These are phyloP conservation scores for Sclerodermus sp. DNA, from an alignment of 2,888 invertebrate genomes.

Conservation along the genomic window DNA sequence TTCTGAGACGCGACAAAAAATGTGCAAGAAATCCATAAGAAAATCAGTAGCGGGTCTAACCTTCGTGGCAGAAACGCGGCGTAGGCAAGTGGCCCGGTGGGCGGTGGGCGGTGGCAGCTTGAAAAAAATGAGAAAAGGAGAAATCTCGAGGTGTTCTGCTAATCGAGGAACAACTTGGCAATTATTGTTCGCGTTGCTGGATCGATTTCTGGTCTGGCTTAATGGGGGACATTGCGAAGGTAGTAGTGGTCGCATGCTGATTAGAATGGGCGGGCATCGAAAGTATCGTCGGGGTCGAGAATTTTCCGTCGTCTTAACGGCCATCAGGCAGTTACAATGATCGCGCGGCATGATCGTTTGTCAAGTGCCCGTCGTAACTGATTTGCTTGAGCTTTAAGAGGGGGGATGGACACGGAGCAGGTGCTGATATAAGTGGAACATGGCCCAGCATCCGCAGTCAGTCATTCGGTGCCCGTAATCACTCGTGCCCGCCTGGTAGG, in stretches of 20 bases:
- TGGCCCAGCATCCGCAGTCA: constrained; percentile 40
- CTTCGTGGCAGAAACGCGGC: too few relatives aligned
- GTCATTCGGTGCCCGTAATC: constrained; percentile 25
- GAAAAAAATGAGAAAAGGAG: too few relatives aligned
- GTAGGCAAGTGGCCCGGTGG: too few relatives aligned
- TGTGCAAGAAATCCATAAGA: too few relatives aligned
- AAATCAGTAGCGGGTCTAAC: too few relatives aligned
- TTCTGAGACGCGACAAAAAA: too few relatives aligned
- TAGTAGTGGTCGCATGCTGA: background rate
- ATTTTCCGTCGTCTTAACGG: constrained; percentile 14
- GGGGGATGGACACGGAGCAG: constrained; percentile 23
- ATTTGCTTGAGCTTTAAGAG: constrained; percentile 9
- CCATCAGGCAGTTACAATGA: constrained; percentile 7
- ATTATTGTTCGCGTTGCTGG: too few relatives aligned
- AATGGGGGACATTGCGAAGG: too few relatives aligned
- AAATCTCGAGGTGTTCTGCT: too few relatives aligned
- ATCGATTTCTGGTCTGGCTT: too few relatives aligned
- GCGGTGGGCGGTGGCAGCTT: too few relatives aligned
- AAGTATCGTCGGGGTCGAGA: constrained; percentile 6
- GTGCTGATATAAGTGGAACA: constrained; percentile 40
- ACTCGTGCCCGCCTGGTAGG: constrained; percentile 26
- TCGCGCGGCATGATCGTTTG: constrained; percentile 10
- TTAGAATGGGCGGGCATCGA: constrained; percentile 1
- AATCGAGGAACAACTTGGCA: too few relatives aligned
- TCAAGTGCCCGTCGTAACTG: constrained; percentile 16